Conservation (phyloP, 2,797 vertebrate species). For the Moxostoma hubbsi region DNA sequence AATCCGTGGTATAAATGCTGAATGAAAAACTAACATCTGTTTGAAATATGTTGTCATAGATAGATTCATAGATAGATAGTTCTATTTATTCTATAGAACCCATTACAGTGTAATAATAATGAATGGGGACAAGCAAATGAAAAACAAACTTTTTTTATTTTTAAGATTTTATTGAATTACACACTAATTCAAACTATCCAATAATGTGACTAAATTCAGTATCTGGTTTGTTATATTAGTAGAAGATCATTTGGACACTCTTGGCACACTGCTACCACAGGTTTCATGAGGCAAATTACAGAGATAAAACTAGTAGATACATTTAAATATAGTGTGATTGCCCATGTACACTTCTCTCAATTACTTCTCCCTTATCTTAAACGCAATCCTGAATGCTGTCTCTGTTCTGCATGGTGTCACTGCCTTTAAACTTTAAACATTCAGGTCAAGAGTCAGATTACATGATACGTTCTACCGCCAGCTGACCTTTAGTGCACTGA, state of each 20-base stretch:
- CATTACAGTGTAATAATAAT: not conserved
- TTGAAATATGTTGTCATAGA: no score
- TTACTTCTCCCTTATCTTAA: conserved; percentile 24
- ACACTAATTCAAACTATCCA: not conserved
- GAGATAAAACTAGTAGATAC: not conserved
- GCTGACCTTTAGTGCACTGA: not conserved
- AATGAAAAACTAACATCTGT: no score
- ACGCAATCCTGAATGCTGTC: not conserved
- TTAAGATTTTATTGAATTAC: not conserved
- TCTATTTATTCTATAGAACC: not conserved
- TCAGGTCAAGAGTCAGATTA: conserved; percentile 19
- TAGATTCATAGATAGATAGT: no score
- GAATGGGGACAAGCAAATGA: no score
- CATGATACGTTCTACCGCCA: not conserved
- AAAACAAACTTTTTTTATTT: no score
- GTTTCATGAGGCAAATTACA: conserved; percentile 10
- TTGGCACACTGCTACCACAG: not conserved
- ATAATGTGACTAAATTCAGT: not conserved
- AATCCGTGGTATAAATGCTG: no score
- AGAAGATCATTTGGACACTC: not conserved
- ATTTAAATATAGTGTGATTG: conserved; percentile 27
- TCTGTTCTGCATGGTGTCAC: conserved; percentile 13
- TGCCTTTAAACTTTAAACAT: conserved; percentile 44
- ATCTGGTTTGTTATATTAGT: not conserved
- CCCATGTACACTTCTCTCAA: not conserved